These are phyloP conservation scores for Anser brachyrhynchus DNA, from an alignment of 2,113 vertebrate genomes.

Conservation along the genomic window DNA sequence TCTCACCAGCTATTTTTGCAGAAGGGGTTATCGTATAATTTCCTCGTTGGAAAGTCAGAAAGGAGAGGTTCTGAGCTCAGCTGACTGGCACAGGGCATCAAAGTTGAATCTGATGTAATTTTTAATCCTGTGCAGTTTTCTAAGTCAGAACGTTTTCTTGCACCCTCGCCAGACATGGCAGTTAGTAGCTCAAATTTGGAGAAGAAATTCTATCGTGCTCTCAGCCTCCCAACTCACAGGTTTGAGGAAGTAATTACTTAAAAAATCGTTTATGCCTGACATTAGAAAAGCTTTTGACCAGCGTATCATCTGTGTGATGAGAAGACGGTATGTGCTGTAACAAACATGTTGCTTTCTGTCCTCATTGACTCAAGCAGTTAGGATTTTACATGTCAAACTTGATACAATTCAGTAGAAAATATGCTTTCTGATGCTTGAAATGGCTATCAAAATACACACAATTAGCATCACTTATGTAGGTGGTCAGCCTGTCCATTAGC, in stretches of 20 bases:
- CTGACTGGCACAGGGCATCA: not conserved
- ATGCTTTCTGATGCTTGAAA: not conserved
- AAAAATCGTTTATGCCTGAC: not conserved
- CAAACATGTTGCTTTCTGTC: not conserved
- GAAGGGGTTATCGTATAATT: not conserved
- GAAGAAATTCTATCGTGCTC: not conserved
- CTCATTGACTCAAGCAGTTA: not conserved
- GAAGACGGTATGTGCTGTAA: not conserved
- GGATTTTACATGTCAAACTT: not conserved
- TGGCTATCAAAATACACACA: not conserved
- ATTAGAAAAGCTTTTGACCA: not conserved
- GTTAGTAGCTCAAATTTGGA: not conserved
- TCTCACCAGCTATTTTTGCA: constrained; percentile 2
- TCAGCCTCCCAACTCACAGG: not conserved
- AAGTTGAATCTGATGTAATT: not conserved
- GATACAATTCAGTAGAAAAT: not conserved
- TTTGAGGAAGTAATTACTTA: not conserved
- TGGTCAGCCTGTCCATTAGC: not conserved
- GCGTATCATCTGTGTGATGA: not conserved
- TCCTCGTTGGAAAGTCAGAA: not conserved
- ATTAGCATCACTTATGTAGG: not conserved
- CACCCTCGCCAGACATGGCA: not conserved
- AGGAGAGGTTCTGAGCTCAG: not conserved
- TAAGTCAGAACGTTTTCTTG: not conserved
- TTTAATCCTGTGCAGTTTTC: not conserved